Conservation (phyloP, 23 tunicate genomes). For the Halocynthia roretzi region DNA sequence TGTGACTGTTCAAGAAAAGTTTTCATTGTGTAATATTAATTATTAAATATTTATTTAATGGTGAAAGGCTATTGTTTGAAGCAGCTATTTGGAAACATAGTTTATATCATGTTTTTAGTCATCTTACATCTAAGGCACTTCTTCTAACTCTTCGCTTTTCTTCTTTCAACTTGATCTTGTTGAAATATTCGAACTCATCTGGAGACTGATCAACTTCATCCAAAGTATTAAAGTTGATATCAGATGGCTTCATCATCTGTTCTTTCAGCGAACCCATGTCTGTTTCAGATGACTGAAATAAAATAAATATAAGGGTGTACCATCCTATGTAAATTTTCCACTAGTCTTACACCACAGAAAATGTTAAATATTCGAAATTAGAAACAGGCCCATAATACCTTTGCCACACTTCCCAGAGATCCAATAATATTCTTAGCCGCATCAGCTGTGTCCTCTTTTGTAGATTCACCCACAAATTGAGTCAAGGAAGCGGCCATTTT, state of each 20-base stretch:
- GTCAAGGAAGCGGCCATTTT: conserved; percentile 68
- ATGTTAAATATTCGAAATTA: neutral
- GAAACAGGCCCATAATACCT: conserved; percentile 20
- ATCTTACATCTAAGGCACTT: conserved; percentile 72
- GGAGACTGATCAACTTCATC: conserved; percentile 81
- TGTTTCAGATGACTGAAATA: conserved; percentile 79
- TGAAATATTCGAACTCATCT: conserved; percentile 72
- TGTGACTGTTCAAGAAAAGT: conserved; percentile 41
- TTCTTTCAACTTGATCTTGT: conserved; percentile 39
- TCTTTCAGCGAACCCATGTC: conserved; percentile 70
- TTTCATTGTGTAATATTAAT: too few species aligned
- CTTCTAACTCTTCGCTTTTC: conserved; percentile 84
- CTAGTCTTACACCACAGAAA: neutral
- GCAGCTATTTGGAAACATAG: too few species aligned
- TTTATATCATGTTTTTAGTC: neutral
- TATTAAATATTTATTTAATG: too few species aligned
- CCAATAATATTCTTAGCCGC: conserved; percentile 85
- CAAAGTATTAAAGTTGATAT: conserved; percentile 40
- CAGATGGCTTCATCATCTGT: conserved; percentile 42
- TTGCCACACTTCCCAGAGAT: conserved; percentile 91
- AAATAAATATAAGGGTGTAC: neutral
- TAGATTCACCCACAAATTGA: conserved; percentile 61
- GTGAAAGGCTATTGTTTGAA: too few species aligned
- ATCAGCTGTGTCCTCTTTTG: conserved; percentile 72
- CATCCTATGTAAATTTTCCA: neutral